Evolutionary conservation across 2,888 invertebrate genomes (phyloP).

Genomic region (Zaprionus bogoriensis): DNA sequence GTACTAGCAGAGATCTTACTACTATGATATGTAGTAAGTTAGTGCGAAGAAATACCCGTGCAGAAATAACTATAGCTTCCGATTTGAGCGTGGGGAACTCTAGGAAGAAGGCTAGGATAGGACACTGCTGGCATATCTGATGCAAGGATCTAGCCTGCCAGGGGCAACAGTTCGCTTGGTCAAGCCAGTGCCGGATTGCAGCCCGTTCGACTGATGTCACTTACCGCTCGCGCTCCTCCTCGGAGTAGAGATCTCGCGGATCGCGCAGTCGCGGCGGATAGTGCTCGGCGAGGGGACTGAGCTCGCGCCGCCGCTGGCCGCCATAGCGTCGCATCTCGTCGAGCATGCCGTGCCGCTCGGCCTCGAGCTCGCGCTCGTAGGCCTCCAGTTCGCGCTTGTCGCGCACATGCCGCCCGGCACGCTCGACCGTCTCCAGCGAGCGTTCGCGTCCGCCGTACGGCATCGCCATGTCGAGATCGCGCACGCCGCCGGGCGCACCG

Average conservation of each 20-base stretch:
- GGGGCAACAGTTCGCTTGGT: too few species aligned
- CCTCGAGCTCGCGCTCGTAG: conserved; percentile 77
- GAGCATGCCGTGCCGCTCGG: conserved; percentile 73
- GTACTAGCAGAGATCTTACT: too few species aligned
- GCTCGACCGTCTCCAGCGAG: conserved; percentile 75
- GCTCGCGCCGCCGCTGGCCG: conserved; percentile 77
- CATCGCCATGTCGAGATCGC: conserved; percentile 85
- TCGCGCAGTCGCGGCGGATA: conserved; percentile 75
- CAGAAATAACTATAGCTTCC: too few species aligned
- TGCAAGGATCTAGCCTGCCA: too few species aligned
- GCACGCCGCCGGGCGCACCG: conserved; percentile 57
- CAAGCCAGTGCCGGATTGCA: too few species aligned
- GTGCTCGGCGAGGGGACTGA: conserved; percentile 78
- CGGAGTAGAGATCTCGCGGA: conserved; percentile 79
- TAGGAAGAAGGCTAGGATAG: too few species aligned
- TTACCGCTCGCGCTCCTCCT: conserved; percentile 80
- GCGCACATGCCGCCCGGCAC: conserved; percentile 62
- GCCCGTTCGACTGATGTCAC: too few species aligned
- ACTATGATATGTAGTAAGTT: too few species aligned
- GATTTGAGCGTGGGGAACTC: too few species aligned
- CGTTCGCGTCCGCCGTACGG: conserved; percentile 80
- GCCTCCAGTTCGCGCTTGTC: conserved; percentile 73
- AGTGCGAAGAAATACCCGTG: too few species aligned
- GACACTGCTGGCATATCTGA: too few species aligned
- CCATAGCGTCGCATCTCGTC: conserved; percentile 81